Percentiles rank a stretch among this genome's conserved stretches.
Evolutionary conservation across 2,888 invertebrate species (phyloP).

Genomic region (Poecilus cupreus): DNA sequence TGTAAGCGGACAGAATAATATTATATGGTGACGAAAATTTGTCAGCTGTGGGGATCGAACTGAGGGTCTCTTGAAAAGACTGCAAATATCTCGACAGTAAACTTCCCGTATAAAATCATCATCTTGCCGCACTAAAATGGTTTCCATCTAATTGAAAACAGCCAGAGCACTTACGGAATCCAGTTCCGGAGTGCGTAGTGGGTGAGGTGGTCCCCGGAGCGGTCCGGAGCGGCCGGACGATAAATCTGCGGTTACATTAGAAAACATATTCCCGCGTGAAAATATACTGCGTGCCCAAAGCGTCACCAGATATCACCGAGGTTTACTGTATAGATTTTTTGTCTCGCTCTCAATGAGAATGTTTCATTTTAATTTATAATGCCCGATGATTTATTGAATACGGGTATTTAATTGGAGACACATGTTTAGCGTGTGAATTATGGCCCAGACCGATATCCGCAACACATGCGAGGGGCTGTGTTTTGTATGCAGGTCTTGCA

Average conservation of each 20-base stretch:
- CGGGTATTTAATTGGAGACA: slow-evolving; percentile 31
- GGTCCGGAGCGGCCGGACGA: background rate
- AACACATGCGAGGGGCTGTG: background rate
- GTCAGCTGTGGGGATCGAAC: no score
- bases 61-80: no score
- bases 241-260: slow-evolving; percentile 36
- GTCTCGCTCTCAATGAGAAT: slow-evolving; percentile 3
- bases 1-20: no score
- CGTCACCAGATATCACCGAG: background rate
- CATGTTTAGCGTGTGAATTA: slow-evolving; percentile 8
- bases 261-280: slow-evolving; percentile 18
- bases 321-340: slow-evolving; percentile 5
- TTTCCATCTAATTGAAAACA: no score
- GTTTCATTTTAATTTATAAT: slow-evolving; percentile 34
- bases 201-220: background rate
- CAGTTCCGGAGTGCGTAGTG: background rate
- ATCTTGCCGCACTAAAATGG: no score
- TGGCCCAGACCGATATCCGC: background rate
- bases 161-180: no score
- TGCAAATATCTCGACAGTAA: no score
- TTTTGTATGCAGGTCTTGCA: background rate
- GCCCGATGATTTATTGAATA: slow-evolving; percentile 24
- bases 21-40: no score
- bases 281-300: background rate
- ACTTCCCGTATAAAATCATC: no score